Base-by-base conservation (phyloP, 2,888 invertebrate species). In the Heteromyza rotundicornis region DNA sequence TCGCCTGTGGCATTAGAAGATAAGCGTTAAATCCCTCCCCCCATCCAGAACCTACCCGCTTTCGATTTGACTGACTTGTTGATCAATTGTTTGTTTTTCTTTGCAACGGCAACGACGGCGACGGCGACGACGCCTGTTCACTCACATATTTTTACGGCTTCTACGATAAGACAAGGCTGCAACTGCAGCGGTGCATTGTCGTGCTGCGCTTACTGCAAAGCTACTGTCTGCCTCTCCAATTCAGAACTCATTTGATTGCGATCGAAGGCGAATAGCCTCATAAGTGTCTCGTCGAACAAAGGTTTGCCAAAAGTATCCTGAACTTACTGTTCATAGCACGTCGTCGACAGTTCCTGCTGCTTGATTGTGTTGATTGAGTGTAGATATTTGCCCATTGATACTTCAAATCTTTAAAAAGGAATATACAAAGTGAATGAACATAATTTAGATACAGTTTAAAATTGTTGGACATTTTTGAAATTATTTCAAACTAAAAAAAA, bases 221-320 rank as follows among this genome's bases (percentile, higher is more conserved):
- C 19, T 57, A 20, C 44, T 65, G 65, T 60, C 60, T n/a, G n/a
- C n/a, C n/a, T n/a, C n/a, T 64, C 61, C 62, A 52, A 64, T 64
- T 67, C 64, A 64, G 67, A 65, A 64, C 62, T 35, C 60, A 57
- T 64, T 67, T 57, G 65, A 59, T 65, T 60, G 67, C 52, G 60
- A 62, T 67, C 62, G 59, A 36, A 62, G 36, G 65, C 60, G 62
- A 60, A 62, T 67, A 61, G n/a, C 60, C 36, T 22, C 36, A 53
- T 57, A 20, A 47, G 47, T 19, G 14, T 47, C 47, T 47, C 40
- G 47, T 47, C 56, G 40, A 52, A 24, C 57, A 23, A 51, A 57
- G 65, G 59, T 61, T 65, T 63, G 59, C 63, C 62, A 57, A 56
- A 54, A 57, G 57, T 59, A 49, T 63, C 61, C 65, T 63, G 61